Base-by-base conservation (phyloP, 2,113 vertebrate species). In the Galeopterus variegatus region DNA sequence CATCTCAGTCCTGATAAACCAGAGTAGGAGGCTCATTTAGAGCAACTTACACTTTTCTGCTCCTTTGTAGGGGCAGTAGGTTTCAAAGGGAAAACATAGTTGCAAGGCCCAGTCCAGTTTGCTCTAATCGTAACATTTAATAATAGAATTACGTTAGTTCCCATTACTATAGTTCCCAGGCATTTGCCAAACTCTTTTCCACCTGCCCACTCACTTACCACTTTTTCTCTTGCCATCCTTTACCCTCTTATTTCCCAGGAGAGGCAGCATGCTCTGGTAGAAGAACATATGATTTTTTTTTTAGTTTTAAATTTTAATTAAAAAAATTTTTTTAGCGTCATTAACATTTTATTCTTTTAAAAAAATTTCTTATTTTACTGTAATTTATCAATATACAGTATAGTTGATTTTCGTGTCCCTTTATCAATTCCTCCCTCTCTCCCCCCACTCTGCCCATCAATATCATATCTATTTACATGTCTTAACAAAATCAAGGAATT, bases 101-200 rank as follows among this genome's bases (percentile, higher is more conserved):
- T 79, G 8, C 24, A 83, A 41, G 10, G 13, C 33, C 67, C n/a
- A 48, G 50, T 67, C 79, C 45, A 45, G n/a, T 92, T 33, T 11
- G 7, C 54, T 80, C 36, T 94, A 50, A 79, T 80, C 13, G 17
- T 91, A 81, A 73, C 45, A 82, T 72, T 93, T 91, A 96, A 90
- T 95, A 92, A 67, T 69, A 94, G 65, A 88, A 80, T 92, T 95
- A 87, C 56, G 33, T 13, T 50, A 52, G 21, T 80, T 90, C 33
- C 60, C 13, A 97, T n/a, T n/a, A n/a, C n/a, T n/a, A n/a, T 50
- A 52, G 21, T 80, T 90, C 33, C 60, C 13, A 97, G 31, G 69
- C 33, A 24, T 33, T 19, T 92, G 73, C 24, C 77, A 93, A 10
- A 83, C 84, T 75, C 41, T 90, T 93, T 84, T 83, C 60, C 5